These are phyloP conservation scores for Ferdinandea cuprea DNA, from an alignment of 2,888 invertebrate species.

Conservation along the genomic window DNA sequence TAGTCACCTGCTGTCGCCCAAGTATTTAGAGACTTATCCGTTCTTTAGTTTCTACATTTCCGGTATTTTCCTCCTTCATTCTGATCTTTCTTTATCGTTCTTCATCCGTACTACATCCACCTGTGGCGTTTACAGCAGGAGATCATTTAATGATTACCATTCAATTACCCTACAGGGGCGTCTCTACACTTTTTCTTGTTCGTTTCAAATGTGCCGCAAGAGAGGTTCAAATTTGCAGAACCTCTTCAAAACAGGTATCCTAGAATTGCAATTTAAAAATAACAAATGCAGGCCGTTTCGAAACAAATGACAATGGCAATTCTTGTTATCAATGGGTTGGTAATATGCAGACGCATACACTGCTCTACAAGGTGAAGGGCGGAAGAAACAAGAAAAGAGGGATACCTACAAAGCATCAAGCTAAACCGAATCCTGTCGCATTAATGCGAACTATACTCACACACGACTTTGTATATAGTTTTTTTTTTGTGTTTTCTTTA, in stretches of 20 bases:
- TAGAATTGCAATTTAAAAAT: conserved; percentile 25
- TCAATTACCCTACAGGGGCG: conserved; percentile 16
- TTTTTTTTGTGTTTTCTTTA: background rate
- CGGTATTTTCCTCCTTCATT: conserved; percentile 2
- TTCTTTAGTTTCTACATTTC: background rate
- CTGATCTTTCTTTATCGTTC: too few species aligned
- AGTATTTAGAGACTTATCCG: background rate
- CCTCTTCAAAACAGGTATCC: conserved; percentile 4
- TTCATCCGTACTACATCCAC: too few species aligned
- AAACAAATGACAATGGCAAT: conserved; percentile 39
- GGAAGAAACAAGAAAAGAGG: background rate
- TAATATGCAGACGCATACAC: background rate
- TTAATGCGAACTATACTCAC: conserved; percentile 12
- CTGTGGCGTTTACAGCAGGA: background rate
- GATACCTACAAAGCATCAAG: conserved; percentile 6
- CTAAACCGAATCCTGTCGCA: conserved; percentile 37
- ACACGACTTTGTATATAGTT: too few species aligned
- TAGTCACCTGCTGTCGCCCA: background rate
- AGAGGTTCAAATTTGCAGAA: conserved; percentile 7
- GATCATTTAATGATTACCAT: background rate
- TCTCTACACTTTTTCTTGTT: background rate
- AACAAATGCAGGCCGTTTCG: conserved; percentile 38
- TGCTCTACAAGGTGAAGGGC: too few species aligned
- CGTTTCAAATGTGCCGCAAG: conserved; percentile 1
- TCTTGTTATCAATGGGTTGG: conserved; percentile 42